Evolutionary conservation across 2,888 invertebrate species (phyloP).

Genomic region (Watsonalla binaria): DNA sequence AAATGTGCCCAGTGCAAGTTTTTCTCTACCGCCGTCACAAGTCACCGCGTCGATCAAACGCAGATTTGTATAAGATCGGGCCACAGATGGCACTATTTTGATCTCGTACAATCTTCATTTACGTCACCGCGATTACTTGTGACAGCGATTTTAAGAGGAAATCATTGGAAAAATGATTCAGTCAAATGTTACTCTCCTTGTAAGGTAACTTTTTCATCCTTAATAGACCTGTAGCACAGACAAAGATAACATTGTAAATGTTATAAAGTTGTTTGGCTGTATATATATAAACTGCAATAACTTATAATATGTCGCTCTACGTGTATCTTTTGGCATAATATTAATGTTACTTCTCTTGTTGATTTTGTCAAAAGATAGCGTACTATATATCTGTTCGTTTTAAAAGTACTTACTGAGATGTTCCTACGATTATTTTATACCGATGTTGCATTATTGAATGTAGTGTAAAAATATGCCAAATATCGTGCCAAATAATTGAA

Average conservation of each 20-base stretch:
- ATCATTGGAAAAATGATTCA: too few relatives aligned
- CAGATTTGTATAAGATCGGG: too few relatives aligned
- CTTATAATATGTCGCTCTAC: not conserved
- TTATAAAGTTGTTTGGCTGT: not conserved
- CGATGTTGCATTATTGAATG: slow-evolving; percentile 17
- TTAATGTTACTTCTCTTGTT: not conserved
- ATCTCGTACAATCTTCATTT: too few relatives aligned
- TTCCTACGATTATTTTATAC: slow-evolving; percentile 3
- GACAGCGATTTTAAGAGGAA: too few relatives aligned
- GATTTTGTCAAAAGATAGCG: not conserved
- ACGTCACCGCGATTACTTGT: too few relatives aligned
- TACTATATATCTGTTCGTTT: not conserved
- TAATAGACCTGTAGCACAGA: not conserved
- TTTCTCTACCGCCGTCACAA: too few relatives aligned
- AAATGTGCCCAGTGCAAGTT: too few relatives aligned
- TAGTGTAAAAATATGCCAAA: slow-evolving; percentile 49
- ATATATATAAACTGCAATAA: not conserved
- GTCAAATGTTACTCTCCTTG: too few relatives aligned
- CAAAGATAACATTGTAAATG: not conserved
- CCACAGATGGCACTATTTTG: too few relatives aligned
- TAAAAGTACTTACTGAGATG: not conserved
- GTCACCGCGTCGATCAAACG: too few relatives aligned
- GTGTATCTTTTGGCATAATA: not conserved
- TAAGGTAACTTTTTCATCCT: not conserved
- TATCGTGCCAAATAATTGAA: slow-evolving; percentile 60